These are phyloP conservation scores for Incurvaria masculella DNA, from an alignment of 2,888 invertebrate genomes.

Conservation along the genomic window DNA sequence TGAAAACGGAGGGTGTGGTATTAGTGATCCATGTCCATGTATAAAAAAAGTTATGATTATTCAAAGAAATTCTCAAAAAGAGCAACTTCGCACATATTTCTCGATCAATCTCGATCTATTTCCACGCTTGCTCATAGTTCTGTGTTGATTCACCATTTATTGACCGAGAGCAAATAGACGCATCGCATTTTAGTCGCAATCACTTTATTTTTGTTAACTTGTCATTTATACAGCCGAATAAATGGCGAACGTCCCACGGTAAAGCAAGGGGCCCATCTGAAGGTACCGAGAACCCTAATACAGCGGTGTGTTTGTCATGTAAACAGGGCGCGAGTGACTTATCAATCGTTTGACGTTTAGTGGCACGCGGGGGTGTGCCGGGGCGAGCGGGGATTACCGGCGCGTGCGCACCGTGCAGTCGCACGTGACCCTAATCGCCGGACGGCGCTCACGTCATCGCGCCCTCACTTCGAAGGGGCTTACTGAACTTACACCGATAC, in stretches of 20 bases:
- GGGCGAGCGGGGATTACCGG: slow-evolving; percentile 31
- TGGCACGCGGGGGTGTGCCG: slow-evolving; percentile 28
- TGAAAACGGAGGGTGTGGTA: too few species aligned
- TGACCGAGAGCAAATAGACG: too few species aligned
- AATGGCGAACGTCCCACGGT: background rate
- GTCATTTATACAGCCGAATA: background rate
- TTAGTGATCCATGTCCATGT: too few species aligned
- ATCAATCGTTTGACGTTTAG: slow-evolving; percentile 47
- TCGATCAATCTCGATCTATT: too few species aligned
- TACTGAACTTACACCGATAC: background rate
- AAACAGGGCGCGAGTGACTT: slow-evolving; percentile 23
- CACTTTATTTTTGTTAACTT: background rate
- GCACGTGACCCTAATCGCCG: slow-evolving; percentile 1
- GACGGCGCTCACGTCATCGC: background rate
- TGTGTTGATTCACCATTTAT: too few species aligned
- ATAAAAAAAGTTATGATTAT: too few species aligned
- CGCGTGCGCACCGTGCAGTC: slow-evolving; percentile 25
- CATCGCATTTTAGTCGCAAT: too few species aligned
- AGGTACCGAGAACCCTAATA: too few species aligned
- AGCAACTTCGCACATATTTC: too few species aligned
- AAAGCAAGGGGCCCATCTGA: background rate
- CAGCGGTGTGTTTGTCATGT: background rate
- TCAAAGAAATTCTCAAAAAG: too few species aligned
- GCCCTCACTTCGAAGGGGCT: background rate
- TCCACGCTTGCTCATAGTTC: too few species aligned